Percentiles rank a stretch among this genome's conserved stretches.
Conservation (phyloP, 64 coral and sea anemone genomes). For the Exaiptasia diaphana region DNA sequence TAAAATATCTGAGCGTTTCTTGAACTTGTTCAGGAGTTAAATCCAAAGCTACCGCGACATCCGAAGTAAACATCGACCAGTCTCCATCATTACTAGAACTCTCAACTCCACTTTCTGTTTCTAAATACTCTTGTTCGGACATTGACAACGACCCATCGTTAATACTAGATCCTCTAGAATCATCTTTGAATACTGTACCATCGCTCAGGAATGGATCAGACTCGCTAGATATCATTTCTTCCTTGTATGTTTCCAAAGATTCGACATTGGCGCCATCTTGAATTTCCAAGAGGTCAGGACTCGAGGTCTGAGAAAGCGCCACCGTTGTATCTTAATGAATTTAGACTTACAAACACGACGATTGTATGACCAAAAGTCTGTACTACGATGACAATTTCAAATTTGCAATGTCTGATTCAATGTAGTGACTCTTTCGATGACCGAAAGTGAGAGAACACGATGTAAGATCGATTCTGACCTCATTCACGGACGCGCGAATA, state of each 20-base stretch:
- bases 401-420: no score
- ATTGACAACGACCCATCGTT: neutral
- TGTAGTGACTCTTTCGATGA: no score
- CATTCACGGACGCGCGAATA: no score
- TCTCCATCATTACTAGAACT: slow-evolving; percentile 47
- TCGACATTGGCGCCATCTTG: slow-evolving; percentile 23
- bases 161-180: slow-evolving; percentile 7
- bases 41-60: neutral
- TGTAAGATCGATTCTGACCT: no score
- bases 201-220: slow-evolving; percentile 10
- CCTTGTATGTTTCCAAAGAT: neutral
- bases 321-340: neutral
- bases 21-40: slow-evolving; percentile 53
- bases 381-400: no score
- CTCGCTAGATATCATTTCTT: neutral
- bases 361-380: no score
- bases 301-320: neutral
- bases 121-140: slow-evolving; percentile 61
- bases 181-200: slow-evolving; percentile 15
- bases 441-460: no score
- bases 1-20: slow-evolving; percentile 65
- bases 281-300: neutral
- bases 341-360: neutral
- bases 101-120: slow-evolving; percentile 63
- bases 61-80: neutral